Evolutionary conservation across 2,888 invertebrate genomes (phyloP), one percentile per base, ranked within the genome.

Genomic region (Dusona sp.): DNA sequence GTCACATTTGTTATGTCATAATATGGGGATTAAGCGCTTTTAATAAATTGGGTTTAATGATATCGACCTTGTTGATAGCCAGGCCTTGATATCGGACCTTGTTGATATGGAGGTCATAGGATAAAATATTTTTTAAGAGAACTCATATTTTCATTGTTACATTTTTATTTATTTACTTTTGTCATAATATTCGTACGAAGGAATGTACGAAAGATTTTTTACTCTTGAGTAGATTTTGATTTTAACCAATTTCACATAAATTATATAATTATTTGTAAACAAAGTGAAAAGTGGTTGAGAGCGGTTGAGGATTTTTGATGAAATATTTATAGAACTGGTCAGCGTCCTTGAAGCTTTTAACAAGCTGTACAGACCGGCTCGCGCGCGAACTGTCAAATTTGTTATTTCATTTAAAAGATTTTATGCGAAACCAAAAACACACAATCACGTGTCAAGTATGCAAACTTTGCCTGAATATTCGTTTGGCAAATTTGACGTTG

Each of bases 251-350:
- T 61, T 1, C 1, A 1, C 16, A 16, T 16, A 1, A 29, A 61
- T 61, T 61, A 61, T 61, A 4, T 61, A 61, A 61, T 29, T 61
- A 61, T 61, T 61, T 29, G 25, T 61, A 29, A 61, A 61, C 61
- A 61, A 61, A 29, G 61, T 29, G 6, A 61, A 16, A 13, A 29
- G 16, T 16, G 25, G 45, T 25, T 16, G 16, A 48, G 33, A 19
- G 19, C 9, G 9, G 48, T 33, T n/a, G n/a, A 51, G 29, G n/a
- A 51, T 72, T 33, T 36, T 72, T 19, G n/a, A 13, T 0, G 9
- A 36, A 19, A 72, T 72, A 51, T 51, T 51, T 33, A 72, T 72
- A 72, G 48, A 72, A 48, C 11, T 9, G 33, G 48, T n/a, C 19
- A 29, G n/a, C n/a, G n/a, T 72, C 72, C 72, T 72, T 51, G 72